Base-by-base conservation (phyloP, 2,113 vertebrate species). In the Bostrychus sinensis region DNA sequence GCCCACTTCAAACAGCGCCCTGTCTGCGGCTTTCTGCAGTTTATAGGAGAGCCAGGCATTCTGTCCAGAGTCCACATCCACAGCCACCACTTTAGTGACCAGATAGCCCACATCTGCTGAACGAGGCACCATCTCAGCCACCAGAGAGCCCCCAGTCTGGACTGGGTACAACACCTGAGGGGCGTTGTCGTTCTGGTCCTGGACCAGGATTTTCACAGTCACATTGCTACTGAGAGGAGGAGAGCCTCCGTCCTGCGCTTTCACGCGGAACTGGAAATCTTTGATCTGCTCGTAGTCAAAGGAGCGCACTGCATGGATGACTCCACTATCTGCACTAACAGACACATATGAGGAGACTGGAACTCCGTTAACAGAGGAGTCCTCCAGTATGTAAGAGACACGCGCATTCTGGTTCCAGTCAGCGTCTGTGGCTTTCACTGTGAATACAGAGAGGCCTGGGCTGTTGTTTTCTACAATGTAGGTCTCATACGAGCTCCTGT, bases 151-250 rank as follows among this genome's bases (percentile, higher is more conserved):
- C 2, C 76, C 63, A 32, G 45, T 78, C 42, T 79, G 79, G 28
- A 77, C 70, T 48, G 70, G 93, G 28, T 91, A 92, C 51, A 91
- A 85, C 17, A 92, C 73, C 57, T 93, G 91, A 2, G 93, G 94
- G 0, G 59, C 51, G 1, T 94, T 94, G 77, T 94, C 93, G 34
- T 95, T 94, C 72, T 89, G 70, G 39, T 94, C 94, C 30, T 86
- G 81, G 0, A 95, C 75, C 0, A 87, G 48, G 13, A 94, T 72
- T 10, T 78, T 90, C 5, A 93, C 79, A 2, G 84, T 90, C 8
- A 81, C 74, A 0, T 91, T 91, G 37, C 85, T 92, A 34, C 88
- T 80, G 55, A 93, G 82, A 12, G 90, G 84, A 59, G 91, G 91
- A 14, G 88, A 91, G 0, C 92, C 92, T 53, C 86, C 90, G 65